A percentile compares a stretch with the other conserved stretches of the same genome.
These are phyloP conservation scores for Amblyopsis hoosieri DNA, from an alignment of 2,797 vertebrate species.

Conservation along the genomic window DNA sequence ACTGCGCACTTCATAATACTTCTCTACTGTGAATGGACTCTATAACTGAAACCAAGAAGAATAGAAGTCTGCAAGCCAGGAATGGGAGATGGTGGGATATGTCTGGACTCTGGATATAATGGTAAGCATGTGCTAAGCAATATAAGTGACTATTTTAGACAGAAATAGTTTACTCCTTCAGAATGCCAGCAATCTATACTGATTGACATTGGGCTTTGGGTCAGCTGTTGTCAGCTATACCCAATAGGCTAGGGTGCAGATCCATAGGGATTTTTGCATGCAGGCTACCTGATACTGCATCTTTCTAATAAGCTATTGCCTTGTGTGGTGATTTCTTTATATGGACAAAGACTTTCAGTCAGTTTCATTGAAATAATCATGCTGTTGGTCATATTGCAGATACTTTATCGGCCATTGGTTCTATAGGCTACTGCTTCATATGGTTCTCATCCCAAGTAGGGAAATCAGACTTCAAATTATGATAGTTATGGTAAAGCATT, in stretches of 20 bases:
- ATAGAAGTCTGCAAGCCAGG: neutral
- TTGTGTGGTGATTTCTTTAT: too few species aligned
- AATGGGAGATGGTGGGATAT: conserved; percentile 12
- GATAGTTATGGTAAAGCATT: neutral
- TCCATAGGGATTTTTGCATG: conserved; percentile 35
- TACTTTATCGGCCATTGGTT: too few species aligned
- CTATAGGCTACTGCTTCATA: neutral
- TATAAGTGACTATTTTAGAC: neutral
- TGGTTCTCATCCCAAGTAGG: neutral
- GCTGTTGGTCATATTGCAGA: neutral
- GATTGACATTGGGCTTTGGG: conserved; percentile 17
- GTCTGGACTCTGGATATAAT: conserved; percentile 38
- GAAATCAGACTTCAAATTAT: neutral
- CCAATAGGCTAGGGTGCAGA: conserved; percentile 32
- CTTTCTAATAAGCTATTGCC: neutral
- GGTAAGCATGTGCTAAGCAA: conserved; percentile 22
- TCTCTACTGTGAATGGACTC: neutral
- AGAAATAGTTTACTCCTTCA: conserved; percentile 30
- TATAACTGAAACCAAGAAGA: conserved; percentile 9
- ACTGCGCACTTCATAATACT: neutral
- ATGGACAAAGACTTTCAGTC: too few species aligned
- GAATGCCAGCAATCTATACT: conserved; percentile 37
- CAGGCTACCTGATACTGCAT: conserved; percentile 1
- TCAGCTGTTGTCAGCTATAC: conserved; percentile 52
- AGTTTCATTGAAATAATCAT: neutral